Base-by-base conservation (phyloP, 2,888 invertebrate species). In the Ichneumon xanthorius region DNA sequence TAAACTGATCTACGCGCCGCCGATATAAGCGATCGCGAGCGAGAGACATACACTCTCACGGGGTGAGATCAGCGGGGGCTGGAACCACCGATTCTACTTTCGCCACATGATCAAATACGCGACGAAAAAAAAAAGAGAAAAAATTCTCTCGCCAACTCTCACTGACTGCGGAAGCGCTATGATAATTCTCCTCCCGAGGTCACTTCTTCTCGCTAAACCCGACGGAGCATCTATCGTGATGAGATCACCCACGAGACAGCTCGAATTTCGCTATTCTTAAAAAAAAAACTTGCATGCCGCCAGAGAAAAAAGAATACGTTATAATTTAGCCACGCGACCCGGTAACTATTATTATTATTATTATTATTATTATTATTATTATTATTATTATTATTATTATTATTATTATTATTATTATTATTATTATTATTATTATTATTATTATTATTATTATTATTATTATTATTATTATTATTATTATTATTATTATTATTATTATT, bases 1-100 rank as follows among this genome's bases (percentile, higher is more conserved):
- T 80, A 87, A 85, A 75, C 83, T 80, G 85, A 87, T 87, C 85
- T 85, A 85, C 45, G 45, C 45, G 45, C 45, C 4, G 14, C 45
- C 45, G 14, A 45, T 83, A 81, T 83, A 83, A 26, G 78, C 81
- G 81, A 80, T 85, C 78, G 75, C 80, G 68, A 75, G 70, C 71
- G 76, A 78, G 73, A 83, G 65, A 78, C 33, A 71, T 50, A 19
- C 30, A 82, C 48, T 22, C 48, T 11, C 48, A 80, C n/a, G 65
- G 65, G 65, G 55, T 40, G 22, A 48, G 71, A 67, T 19, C 48
- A 22, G 61, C 30, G 40, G 50, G 50, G 26, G 68, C 45, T 30
- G 75, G 53, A 48, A 53, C 9, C 75, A 71, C 65, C 50, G 72
- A 78, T 53, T 73, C 68, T 67, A 79, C 70, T 81, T 70, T 70